Evolutionary conservation across 2,888 invertebrate genomes (phyloP), one percentile per base, ranked within the genome.

Genomic region (Hesperia comma): DNA sequence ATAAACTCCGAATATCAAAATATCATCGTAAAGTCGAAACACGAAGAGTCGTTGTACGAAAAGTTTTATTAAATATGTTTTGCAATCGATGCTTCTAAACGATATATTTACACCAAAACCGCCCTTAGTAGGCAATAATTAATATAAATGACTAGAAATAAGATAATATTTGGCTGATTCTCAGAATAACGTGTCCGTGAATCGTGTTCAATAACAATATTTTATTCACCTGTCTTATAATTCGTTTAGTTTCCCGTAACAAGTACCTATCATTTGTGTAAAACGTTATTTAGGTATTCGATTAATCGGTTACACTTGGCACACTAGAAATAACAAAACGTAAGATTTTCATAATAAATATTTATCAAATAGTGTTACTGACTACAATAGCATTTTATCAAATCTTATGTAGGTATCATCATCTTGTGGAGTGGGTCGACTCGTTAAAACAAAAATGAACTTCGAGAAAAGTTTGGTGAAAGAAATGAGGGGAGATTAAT

Each of bases 1-100:
- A 84, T 87, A 87, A 87, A 87, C 87, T 85, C 80, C 81, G 71
- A 82, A 86, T 86, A 85, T 84, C 85, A 86, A 86, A 87, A 86
- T 87, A 84, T 84, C 78, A 77, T 82, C 77, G 72, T 83, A 84
- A 85, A 86, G 80, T 83, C 77, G 75, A 81, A 81, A 84, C 81
- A 80, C 69, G 68, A 80, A 80, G 74, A 84, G 79, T 86, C 88
- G 86, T 87, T 87, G 88, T 86, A 84, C 77, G 85, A 79, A 79
- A 78, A 71, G 66, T 69, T 71, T 71, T 69, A 71, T 69, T 70
- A 70, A 74, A 71, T 71, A 69, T 70, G 73, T 70, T 75, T 74
- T 73, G 60, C 55, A 69, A 69, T 61, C 53, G 56, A 72, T 74
- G 76, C 70, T 66, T 75, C 75, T 77, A 76, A 75, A 73, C 74